A percentile compares a stretch with the other conserved stretches of the same genome.
phyloP scores from a whole-genome alignment of 2,113 vertebrate genomes.

The Ailuropoda melanoleuca region DNA sequence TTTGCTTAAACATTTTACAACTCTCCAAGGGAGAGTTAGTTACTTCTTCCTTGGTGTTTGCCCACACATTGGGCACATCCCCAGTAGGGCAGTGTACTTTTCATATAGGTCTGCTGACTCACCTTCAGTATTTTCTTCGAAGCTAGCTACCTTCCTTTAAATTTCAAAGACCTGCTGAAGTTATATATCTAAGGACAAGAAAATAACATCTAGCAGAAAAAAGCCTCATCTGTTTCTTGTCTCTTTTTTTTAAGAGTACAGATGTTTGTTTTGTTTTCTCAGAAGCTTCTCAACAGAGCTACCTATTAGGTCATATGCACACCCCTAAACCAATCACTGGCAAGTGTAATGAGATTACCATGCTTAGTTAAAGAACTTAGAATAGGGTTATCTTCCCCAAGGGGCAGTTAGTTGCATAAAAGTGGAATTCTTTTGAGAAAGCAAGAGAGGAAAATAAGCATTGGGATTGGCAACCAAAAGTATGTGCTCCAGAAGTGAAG shows the following conservation, averaged over 20 bases:
- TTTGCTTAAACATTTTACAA: neutral
- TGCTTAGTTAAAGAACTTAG: neutral
- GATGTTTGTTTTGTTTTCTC: neutral
- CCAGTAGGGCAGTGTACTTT: neutral
- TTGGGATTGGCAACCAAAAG: neutral
- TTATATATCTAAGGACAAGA: neutral
- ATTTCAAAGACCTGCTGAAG: neutral
- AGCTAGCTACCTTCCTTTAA: neutral
- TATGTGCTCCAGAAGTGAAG: neutral
- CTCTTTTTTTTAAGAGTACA: neutral
- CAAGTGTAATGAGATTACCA: neutral
- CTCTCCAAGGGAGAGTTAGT: neutral
- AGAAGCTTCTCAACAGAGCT: neutral
- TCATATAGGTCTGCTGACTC: neutral
- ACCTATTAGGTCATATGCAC: neutral
- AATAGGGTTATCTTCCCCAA: neutral
- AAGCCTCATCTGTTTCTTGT: neutral
- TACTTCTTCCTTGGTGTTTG: neutral
- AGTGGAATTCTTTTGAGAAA: neutral
- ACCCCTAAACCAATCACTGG: neutral
- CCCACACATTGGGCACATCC: neutral
- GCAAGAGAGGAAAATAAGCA: neutral
- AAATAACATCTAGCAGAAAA: neutral
- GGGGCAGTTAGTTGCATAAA: neutral
- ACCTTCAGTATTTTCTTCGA: neutral